Evolutionary conservation across 2,888 invertebrate genomes (phyloP).

Genomic region (Eilema sororculum): DNA sequence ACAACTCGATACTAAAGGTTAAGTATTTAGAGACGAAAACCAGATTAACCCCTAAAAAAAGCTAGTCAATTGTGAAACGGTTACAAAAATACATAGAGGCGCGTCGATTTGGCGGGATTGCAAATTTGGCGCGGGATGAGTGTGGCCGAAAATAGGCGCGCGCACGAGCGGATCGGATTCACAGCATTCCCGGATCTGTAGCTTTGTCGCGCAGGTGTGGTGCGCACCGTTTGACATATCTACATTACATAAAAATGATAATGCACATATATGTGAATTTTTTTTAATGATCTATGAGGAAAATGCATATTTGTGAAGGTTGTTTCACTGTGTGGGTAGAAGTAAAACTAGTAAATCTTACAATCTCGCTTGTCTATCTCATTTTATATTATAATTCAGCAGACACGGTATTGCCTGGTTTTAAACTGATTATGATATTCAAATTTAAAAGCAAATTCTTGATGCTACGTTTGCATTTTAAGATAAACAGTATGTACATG

Average conservation of each 20-base stretch:
- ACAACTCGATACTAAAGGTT: constrained; percentile 51
- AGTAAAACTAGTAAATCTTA: not conserved
- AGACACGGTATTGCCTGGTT: too few species aligned
- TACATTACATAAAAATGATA: not conserved
- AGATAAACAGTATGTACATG: not conserved
- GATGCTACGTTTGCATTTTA: not conserved
- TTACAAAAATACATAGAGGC: constrained; percentile 82
- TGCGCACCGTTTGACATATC: not conserved
- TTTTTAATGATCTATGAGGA: not conserved
- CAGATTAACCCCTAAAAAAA: constrained; percentile 55
- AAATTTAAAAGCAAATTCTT: not conserved
- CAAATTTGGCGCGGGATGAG: constrained; percentile 85
- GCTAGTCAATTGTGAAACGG: constrained; percentile 77
- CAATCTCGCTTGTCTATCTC: not conserved
- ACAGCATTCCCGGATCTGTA: constrained; percentile 76
- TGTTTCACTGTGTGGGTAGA: not conserved
- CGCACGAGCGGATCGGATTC: constrained; percentile 82
- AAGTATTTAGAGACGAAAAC: constrained; percentile 54
- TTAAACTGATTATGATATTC: not conserved
- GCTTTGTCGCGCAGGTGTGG: constrained; percentile 66
- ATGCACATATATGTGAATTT: not conserved
- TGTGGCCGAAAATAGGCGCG: constrained; percentile 78
- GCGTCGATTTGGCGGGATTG: constrained; percentile 84
- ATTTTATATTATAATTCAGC: not conserved
- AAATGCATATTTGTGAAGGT: not conserved